Conservation (phyloP, 2,797 vertebrate genomes). For the Huso huso region DNA sequence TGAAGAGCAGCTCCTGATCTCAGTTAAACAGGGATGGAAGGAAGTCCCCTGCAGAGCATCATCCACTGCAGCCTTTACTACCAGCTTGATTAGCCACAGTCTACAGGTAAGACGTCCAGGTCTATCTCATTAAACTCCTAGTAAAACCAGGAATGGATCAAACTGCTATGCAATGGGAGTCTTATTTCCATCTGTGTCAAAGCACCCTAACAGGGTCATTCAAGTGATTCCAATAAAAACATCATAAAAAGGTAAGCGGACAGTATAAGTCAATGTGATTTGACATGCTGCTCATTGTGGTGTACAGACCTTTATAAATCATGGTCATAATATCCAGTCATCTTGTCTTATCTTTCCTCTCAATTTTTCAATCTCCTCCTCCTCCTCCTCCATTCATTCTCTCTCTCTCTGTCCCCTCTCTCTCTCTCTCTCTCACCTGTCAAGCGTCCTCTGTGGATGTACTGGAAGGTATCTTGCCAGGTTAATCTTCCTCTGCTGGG, state of each 20-base stretch:
- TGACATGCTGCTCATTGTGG: not conserved
- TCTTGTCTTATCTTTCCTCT: not conserved
- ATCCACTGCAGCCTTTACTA: too few relatives aligned
- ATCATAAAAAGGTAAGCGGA: too few relatives aligned
- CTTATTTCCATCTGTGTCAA: slow-evolving; percentile 23
- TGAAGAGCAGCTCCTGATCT: too few relatives aligned
- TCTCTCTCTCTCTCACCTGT: slow-evolving; percentile 52
- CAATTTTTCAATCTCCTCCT: not conserved
- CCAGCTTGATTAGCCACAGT: too few relatives aligned
- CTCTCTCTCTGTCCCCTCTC: not conserved
- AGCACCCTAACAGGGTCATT: not conserved
- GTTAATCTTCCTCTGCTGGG: slow-evolving; percentile 64
- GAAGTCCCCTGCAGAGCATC: too few relatives aligned
- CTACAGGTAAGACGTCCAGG: too few relatives aligned
- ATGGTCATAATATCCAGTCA: not conserved
- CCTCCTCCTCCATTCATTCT: too few relatives aligned
- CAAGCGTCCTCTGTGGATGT: slow-evolving; percentile 58
- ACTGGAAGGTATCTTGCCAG: slow-evolving; percentile 70
- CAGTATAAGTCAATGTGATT: too few relatives aligned
- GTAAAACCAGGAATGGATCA: too few relatives aligned
- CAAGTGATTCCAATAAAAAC: not conserved
- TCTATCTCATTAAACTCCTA: too few relatives aligned
- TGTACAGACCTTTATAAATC: not conserved
- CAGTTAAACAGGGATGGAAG: too few relatives aligned
- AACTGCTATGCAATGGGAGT: too few relatives aligned